Evolutionary conservation across 2,113 vertebrate species (phyloP).

Genomic region (Myiopsitta monachus): DNA sequence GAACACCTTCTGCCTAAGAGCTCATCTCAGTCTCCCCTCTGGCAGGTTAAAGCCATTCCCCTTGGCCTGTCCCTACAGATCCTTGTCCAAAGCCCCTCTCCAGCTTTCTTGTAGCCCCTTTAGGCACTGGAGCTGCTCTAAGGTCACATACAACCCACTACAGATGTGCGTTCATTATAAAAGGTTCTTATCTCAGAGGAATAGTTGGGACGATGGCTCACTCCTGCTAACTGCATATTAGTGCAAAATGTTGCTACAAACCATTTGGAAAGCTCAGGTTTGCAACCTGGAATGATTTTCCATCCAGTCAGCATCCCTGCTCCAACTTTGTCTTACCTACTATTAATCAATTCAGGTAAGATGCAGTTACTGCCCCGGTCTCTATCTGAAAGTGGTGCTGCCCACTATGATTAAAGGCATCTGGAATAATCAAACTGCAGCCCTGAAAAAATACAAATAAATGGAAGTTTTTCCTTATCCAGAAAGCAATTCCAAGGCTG

Average conservation of each 20-base stretch:
- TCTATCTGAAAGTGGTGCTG: background rate
- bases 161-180: background rate
- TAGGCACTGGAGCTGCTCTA: no score
- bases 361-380: background rate
- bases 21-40: no score
- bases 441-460: background rate
- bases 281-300: background rate
- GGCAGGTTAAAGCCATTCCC: no score
- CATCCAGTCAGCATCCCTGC: background rate
- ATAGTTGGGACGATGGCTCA: background rate
- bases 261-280: background rate
- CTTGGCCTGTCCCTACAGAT: no score
- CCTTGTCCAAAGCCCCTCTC: background rate
- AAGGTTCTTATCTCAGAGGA: background rate
- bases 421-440: background rate
- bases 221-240: no score
- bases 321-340: background rate
- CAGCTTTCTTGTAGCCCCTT: no score
- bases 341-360: background rate
- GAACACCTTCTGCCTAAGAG: no score
- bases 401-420: background rate
- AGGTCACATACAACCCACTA: accelerated
- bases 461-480: background rate
- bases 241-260: background rate
- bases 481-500: background rate